Percentiles rank a stretch among this genome's conserved stretches.
Evolutionary conservation across 2,113 vertebrate species (phyloP).

Genomic region (Fukomys damarensis): DNA sequence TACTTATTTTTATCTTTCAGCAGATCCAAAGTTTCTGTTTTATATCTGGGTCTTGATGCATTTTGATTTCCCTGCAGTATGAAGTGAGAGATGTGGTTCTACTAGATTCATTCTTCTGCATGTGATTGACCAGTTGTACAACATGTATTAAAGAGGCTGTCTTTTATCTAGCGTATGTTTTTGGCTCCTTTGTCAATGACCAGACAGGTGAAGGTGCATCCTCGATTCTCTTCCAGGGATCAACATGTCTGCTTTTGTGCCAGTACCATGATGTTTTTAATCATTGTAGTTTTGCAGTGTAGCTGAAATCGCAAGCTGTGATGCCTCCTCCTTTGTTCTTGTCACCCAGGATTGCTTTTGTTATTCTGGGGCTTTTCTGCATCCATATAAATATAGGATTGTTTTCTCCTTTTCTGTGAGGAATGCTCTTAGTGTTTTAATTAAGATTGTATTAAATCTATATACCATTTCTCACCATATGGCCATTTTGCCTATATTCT

Average conservation of each 20-base stretch:
- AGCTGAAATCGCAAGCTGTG: neutral
- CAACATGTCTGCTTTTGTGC: neutral
- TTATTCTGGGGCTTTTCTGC: neutral
- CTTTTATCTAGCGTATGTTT: neutral
- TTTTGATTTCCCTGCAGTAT: neutral
- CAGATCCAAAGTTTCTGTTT: neutral
- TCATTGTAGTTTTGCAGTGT: neutral
- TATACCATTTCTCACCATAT: neutral
- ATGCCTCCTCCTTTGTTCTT: neutral
- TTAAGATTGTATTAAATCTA: neutral
- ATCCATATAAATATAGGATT: neutral
- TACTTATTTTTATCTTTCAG: neutral
- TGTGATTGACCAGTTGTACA: neutral
- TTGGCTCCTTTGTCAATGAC: neutral
- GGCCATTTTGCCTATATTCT: neutral
- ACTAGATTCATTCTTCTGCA: neutral
- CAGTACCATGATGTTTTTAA: neutral
- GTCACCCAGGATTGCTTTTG: neutral
- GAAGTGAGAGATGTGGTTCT: neutral
- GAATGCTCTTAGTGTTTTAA: neutral
- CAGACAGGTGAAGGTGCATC: neutral
- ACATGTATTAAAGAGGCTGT: neutral
- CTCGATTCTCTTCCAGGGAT: neutral
- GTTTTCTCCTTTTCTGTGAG: neutral
- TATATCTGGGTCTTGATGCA: neutral